Conservation (phyloP, 2,113 vertebrate genomes). For the Melanocharis versteri region DNA sequence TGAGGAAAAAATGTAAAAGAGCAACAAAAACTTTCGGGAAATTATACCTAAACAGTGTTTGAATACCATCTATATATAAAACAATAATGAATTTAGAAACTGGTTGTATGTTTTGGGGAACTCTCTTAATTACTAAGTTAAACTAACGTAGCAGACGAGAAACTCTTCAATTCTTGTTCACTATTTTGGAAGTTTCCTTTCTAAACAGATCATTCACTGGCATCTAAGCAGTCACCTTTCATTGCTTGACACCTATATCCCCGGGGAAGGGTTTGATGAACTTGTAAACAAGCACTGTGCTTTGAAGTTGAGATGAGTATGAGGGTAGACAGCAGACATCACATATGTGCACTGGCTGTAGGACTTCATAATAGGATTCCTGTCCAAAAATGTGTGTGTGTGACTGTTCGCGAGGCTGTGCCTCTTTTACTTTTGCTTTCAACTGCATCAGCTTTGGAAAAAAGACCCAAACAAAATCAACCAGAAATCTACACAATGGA, state of each 20-base stretch:
- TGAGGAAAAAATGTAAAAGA: neutral
- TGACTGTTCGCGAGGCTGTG: neutral
- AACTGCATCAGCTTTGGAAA: neutral
- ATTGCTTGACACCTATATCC: slow-evolving; percentile 45
- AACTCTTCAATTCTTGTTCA: neutral
- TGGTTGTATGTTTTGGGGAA: neutral
- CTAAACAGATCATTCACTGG: slow-evolving; percentile 13
- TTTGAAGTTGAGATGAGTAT: slow-evolving; percentile 28
- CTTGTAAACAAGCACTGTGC: slow-evolving; percentile 49
- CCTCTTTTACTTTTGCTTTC: neutral
- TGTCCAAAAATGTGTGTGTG: neutral
- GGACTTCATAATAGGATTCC: neutral
- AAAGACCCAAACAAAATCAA: neutral
- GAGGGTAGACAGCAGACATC: slow-evolving; percentile 49
- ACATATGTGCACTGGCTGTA: neutral
- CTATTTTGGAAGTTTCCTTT: neutral
- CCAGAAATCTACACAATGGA: neutral
- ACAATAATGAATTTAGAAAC: neutral
- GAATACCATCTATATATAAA: neutral
- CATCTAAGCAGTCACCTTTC: slow-evolving; percentile 55
- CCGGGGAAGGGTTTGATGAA: slow-evolving; percentile 54
- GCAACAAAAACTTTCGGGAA: neutral
- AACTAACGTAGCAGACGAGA: neutral
- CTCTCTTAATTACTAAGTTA: neutral
- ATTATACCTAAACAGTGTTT: neutral